phyloP scores from a whole-genome alignment of 2,113 vertebrate genomes.

The Lathamus discolor region DNA sequence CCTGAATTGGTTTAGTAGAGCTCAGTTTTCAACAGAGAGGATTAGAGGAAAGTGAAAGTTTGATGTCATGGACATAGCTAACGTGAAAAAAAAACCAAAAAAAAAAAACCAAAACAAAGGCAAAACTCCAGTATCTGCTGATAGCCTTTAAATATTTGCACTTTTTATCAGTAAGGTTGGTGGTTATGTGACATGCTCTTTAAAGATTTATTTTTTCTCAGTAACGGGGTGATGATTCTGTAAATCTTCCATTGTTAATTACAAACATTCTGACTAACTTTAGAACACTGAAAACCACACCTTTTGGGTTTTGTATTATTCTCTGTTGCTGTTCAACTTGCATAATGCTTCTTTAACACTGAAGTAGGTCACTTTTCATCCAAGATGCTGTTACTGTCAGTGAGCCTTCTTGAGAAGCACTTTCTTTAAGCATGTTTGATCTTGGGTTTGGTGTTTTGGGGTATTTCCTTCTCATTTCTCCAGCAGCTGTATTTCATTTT shows the following conservation, averaged over 20 bases:
- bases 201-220: background rate
- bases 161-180: background rate
- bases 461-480: background rate
- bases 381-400: background rate
- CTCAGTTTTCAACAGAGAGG: background rate
- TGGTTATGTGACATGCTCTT: background rate
- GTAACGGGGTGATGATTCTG: background rate
- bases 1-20: background rate
- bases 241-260: background rate
- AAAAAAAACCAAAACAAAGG: fast-evolving
- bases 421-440: background rate
- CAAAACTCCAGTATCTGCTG: background rate
- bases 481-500: background rate
- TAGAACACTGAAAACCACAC: background rate
- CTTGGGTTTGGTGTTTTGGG: background rate
- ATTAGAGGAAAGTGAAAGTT: background rate
- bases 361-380: background rate
- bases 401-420: background rate
- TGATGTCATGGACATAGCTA: background rate
- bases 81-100: background rate
- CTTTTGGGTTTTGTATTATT: background rate
- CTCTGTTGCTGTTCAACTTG: background rate
- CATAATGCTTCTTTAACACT: background rate
- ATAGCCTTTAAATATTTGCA: background rate
- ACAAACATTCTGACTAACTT: background rate